Evolutionary conservation across 92 coral and sea anemone genomes (phyloP).

Genomic region (Anthopleura xanthogrammica): DNA sequence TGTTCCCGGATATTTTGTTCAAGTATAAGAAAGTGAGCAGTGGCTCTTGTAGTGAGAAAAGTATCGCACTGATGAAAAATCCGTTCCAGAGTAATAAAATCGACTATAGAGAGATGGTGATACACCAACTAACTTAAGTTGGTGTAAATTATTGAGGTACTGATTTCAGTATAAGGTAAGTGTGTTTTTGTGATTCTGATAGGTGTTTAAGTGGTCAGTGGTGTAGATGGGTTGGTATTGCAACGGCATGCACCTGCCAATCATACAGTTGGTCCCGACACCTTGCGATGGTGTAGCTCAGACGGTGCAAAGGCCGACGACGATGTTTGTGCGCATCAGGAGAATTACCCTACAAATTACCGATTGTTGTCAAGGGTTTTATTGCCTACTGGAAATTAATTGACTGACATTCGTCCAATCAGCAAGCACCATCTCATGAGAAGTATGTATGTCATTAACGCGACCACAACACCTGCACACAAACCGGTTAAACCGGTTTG

Average conservation of each 20-base stretch:
- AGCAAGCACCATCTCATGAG: slow-evolving; percentile 65
- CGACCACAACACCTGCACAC: slow-evolving; percentile 96
- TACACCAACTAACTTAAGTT: slow-evolving; percentile 1
- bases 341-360: slow-evolving; percentile 64
- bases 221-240: slow-evolving; percentile 9
- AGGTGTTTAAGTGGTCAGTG: slow-evolving; percentile 8
- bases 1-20: neutral
- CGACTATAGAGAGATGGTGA: neutral
- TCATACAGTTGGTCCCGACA: slow-evolving; percentile 10
- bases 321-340: slow-evolving; percentile 20
- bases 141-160: slow-evolving; percentile 4
- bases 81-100: neutral
- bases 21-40: slow-evolving; percentile 7
- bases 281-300: slow-evolving; percentile 1
- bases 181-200: slow-evolving; percentile 1
- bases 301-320: slow-evolving; percentile 18
- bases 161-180: neutral
- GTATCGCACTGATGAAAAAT: neutral
- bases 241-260: slow-evolving; percentile 30
- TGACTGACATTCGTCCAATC: slow-evolving; percentile 76
- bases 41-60: neutral
- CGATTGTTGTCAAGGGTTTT: slow-evolving; percentile 74
- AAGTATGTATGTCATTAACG: slow-evolving; percentile 84
- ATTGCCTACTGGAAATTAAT: slow-evolving; percentile 84
- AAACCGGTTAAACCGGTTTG: slow-evolving; percentile 92